Evolutionary conservation across 2,113 vertebrate species (phyloP).

Genomic region (Callipepla squamata): DNA sequence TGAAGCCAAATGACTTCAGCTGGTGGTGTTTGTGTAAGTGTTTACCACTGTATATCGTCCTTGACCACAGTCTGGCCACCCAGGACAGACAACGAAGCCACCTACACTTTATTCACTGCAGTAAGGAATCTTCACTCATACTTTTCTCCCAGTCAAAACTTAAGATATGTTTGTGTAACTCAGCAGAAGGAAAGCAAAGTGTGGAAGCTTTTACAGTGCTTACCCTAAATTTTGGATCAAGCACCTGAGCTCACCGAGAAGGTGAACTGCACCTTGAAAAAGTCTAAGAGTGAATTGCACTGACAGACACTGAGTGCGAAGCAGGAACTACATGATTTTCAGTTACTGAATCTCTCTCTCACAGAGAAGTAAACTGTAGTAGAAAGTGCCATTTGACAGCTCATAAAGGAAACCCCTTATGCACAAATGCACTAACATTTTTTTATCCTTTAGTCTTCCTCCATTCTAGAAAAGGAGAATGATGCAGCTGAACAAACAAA

Average conservation of each 20-base stretch:
- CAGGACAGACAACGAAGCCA: not conserved
- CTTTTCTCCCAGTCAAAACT: not conserved
- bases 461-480: not conserved
- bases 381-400: not conserved
- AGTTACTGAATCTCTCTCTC: not conserved
- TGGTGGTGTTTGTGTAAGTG: not conserved
- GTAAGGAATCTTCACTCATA: not conserved
- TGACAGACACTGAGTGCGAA: not conserved
- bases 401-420: not conserved
- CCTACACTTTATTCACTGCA: not conserved
- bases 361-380: not conserved
- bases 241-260: too few species aligned
- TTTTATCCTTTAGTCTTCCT: not conserved
- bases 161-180: not conserved
- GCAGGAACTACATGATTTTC: not conserved
- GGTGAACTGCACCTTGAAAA: not conserved
- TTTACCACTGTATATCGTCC: not conserved
- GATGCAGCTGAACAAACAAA: not conserved
- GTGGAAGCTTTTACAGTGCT: not conserved
- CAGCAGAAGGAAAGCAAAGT: not conserved
- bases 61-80: not conserved
- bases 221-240: not conserved
- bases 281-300: not conserved
- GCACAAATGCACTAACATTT: not conserved
- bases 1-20: not conserved